Evolutionary conservation across 2,888 invertebrate genomes (phyloP), one percentile per base, ranked within the genome.

Genomic region (Tetranychus piercei): DNA sequence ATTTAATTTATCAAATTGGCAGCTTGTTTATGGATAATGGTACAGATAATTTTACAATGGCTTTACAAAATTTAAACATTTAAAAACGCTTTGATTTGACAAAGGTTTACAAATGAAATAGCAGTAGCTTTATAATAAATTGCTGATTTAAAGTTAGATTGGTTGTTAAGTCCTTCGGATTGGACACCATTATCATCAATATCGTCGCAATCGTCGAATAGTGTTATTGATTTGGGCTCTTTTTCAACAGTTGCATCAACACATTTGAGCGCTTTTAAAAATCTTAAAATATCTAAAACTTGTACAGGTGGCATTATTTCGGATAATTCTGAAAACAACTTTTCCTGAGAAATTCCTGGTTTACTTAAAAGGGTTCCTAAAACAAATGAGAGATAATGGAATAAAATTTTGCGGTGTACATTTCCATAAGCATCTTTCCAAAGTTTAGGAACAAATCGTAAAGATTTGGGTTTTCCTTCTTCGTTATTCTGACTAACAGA

Each of bases 401-500:
- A 87, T 45, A 91, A 83, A 5, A 88, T 86, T 23, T 87, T 84
- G 15, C 86, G 83, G 82, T 90, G 90, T 11, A 91, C 80, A 0
- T 86, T 84, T 3, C 90, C 90, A 82, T 90, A 88, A 1, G 90
- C 85, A 77, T 88, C 85, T 75, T 88, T 86, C 91, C 91, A 91
- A 0, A 90, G 89, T 76, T 86, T 84, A 8, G 83, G 81, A 4
- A 81, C 74, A 66, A 82, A 79, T 15, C 73, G 72, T 18, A 77
- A n/a, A 23, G 45, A 15, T 69, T 73, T 76, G 15, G 71, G 0
- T 64, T 71, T 34, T 8, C 15, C 55, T 15, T 9, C 55, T 55
- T 67, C 72, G 5, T n/a, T 44, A 34, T 43, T 64, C 20, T 18
- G 34, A 22, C 34, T 66, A n/a, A 45, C 20, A 18, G 44, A 69